Base-by-base conservation (phyloP, 1,140 invertebrate species). In the Ceratoteleas bidentatus region DNA sequence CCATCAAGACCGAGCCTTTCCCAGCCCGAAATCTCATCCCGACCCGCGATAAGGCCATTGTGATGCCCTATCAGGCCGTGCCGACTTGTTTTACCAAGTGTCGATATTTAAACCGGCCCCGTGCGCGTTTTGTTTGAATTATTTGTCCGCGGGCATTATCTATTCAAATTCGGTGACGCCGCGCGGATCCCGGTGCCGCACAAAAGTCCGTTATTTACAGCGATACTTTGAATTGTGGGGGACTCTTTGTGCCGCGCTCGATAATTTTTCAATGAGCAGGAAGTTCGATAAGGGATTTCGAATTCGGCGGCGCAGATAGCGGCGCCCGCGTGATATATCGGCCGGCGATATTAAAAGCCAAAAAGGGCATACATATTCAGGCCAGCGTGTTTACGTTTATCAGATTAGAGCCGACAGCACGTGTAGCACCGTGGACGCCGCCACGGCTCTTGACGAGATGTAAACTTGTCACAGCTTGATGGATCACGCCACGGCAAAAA, bases 281-380 rank as follows among this genome's bases (percentile, higher is more conserved):
- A 74, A 80, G 73, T 36, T 72, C 65, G 84, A 86, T 87, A 85
- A 82, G 85, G 80, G 81, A 84, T 84, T 84, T 83, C 76, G 64
- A 85, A 83, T 70, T 73, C 83, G 50, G 60, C 53, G 50, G 24
- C 5, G 45, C 68, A 87, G 87, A 85, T 87, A 86, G 81, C 73
- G 56, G 72, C 74, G 79, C 85, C 86, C 80, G 86, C 78, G 82
- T 87, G 87, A 88, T 89, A 86, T 85, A 88, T 88, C 86, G 86
- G 80, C 83, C 85, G 75, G 79, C 77, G 85, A 85, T 88, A 88
- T 88, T 89, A 86, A 86, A 88, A 87, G 85, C 83, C 85, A 81
- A 87, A 88, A 86, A 84, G 77, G 83, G 74, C 83, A 88, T 91
- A 85, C 88, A 90, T 89, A 91, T 90, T 90, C 86, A 88, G 84